Base-by-base conservation (phyloP, 2,888 invertebrate species). In the Nemoura dubitans region DNA sequence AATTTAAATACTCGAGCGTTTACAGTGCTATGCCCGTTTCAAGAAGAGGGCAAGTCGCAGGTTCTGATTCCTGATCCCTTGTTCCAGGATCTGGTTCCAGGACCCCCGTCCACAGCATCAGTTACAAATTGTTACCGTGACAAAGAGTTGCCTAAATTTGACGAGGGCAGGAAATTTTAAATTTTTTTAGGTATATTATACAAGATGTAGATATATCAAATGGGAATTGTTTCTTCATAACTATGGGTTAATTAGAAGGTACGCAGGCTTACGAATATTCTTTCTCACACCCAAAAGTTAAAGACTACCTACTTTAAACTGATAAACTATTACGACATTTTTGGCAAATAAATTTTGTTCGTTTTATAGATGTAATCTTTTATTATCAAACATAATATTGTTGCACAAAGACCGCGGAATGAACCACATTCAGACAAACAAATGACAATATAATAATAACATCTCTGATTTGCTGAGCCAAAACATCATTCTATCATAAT, bases 311-410 rank as follows among this genome's bases (percentile, higher is more conserved):
- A n/a, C n/a, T n/a, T n/a, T n/a, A n/a, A n/a, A n/a, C 36, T 6
- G 5, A 36, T 3, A 36, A 36, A 36, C 3, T 10, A 36, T 36
- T 36, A 10, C 36, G 5, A 36, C 36, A n/a, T n/a, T 36, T 59
- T 59, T 59, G 59, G 2, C 59, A 14, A 59, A 59, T 59, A 59
- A 59, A 59, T 59, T 59, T 7, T 59, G 3, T 7, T 10, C 21
- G 14, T 59, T 59, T 59, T 59, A 59, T 59, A 59, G 59, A 59
- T 59, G 59, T 59, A 59, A 59, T 59, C 59, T 59, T 59, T 59
- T 59, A 59, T 59, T 59, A 59, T 59, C 59, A 59, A 59, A 59
- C 59, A 59, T 59, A 59, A 59, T 59, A 59, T 59, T 59, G 59
- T 59, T 59, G 3, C 59, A 59, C 59, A 59, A 59, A 59, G 59